Base-by-base conservation (phyloP, 2,113 vertebrate genomes). In the Atrichornis clamosus region DNA sequence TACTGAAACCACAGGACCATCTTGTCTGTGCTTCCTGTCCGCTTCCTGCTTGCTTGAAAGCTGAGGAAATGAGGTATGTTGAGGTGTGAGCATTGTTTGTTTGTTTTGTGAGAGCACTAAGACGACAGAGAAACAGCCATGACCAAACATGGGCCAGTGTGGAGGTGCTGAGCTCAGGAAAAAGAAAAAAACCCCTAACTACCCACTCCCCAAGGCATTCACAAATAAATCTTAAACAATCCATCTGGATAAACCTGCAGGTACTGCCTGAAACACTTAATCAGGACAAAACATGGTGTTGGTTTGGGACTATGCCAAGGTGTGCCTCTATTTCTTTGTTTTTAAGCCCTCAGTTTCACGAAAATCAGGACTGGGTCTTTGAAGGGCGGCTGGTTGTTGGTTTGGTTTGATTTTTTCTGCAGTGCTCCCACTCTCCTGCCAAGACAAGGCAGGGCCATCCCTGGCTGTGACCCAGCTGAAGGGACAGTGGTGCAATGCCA, bases 1-100 rank as follows among this genome's bases (percentile, higher is more conserved):
- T 15, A 42, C 4, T 58, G 50, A 90, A 93, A 88, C 75, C 82
- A 49, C 86, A 83, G 75, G 79, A 50, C 28, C 63, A 70, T 80
- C 89, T 86, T 88, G 62, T 62, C 42, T 75, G 50, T 1, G 11
- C 72, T 92, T 88, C 75, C 70, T 90, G 85, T 41, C 49, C 58
- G 21, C 60, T 89, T 90, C 77, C 89, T 94, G 88, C 64, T 94
- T 20, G 7, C 70, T 85, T 92, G 83, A 76, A 87, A 76, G 85
- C 88, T 53, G 67, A 92, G 85, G 88, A 94, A 95, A 85, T 65
- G 83, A 93, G 63, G 74, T 83, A 46, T 50, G 75, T 33, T 58
- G 83, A 91, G 75, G 94, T 92, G 90, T 90, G 79, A 96, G 63
- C 46, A 42, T 35, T 33, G 1, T 72, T 79, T 92, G 55, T 96